Evolutionary conservation across 2,888 invertebrate species (phyloP).

Genomic region (Alloscopus bannaensis): DNA sequence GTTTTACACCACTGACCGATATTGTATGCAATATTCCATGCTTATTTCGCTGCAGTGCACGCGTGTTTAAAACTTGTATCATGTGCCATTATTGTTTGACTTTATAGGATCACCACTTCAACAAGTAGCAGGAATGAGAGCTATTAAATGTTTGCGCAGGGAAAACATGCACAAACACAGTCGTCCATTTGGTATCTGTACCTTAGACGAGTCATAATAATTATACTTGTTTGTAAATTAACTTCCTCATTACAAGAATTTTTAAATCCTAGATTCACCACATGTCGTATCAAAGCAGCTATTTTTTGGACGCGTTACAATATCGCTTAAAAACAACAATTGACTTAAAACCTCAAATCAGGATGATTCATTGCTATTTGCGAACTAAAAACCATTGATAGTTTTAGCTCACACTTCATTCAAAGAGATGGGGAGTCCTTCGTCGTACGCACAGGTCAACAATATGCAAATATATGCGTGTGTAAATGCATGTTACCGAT

Average conservation of each 20-base stretch:
- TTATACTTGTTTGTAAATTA: neutral
- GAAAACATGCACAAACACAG: no score
- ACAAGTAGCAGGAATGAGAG: neutral
- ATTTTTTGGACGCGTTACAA: constrained; percentile 18
- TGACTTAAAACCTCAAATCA: neutral
- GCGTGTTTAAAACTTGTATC: no score
- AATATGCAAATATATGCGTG: neutral
- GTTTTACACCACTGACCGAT: no score
- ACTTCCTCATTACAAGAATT: constrained; percentile 12
- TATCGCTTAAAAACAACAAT: constrained; percentile 16
- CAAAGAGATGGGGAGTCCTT: neutral
- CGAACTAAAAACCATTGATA: neutral
- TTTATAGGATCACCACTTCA: neutral
- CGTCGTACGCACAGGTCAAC: neutral
- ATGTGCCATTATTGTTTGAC: no score
- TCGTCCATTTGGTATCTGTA: no score
- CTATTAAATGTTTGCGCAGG: no score
- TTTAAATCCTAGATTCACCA: constrained; percentile 16
- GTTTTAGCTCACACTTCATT: constrained; percentile 20
- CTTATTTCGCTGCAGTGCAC: no score
- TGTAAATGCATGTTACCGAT: neutral
- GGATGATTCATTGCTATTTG: constrained; percentile 13
- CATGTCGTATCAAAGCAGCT: neutral
- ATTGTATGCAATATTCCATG: no score
- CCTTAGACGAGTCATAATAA: no score